Base-by-base conservation (phyloP, 2,113 vertebrate genomes). In the Corythaeola cristata region DNA sequence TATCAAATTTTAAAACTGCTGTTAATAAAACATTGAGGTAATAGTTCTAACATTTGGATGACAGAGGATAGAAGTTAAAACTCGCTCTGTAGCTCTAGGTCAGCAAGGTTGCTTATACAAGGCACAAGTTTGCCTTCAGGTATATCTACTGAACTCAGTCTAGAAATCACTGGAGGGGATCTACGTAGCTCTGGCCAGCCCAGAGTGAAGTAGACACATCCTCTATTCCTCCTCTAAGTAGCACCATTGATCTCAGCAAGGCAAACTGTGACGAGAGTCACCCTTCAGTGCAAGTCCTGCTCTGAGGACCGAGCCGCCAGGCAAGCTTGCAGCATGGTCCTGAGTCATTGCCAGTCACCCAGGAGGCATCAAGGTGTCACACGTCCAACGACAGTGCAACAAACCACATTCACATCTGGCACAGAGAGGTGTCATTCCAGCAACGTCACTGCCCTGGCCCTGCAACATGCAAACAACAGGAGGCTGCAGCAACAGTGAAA, bases 381-480 rank as follows among this genome's bases (percentile, higher is more conserved):
- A 68, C 19, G 69, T 77, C 52, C 8, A 5, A 39, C 13, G 20
- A 9, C 69, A 75, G 35, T 4, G 33, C 0, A 0, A 75, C 52
- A 84, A 63, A 90, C 74, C 35, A 24, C 35, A 67, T 49, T 47
- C n/a, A 39, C 44, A 28, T 7, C 47, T 60, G 89, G 44, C 0
- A 0, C 52, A 52, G 26, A 59, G 30, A 53, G 44, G 23, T 27
- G 35, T 39, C 58, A 32, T 37, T 75, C 52, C 73, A 81, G 56
- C 50, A 32, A 8, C 2, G 1, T 28, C 72, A 59, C 64, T 15
- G 47, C 32, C 33, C 74, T 33, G 58, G 58, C 45, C 44, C 60
- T 35, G 39, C 0, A 0, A 63, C 47, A 74, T 5, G 26, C 2
- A 1, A 87, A 58, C 50, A 37, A 28, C 41, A 26, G n/a, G 14